phyloP scores from a whole-genome alignment of 2,113 vertebrate species.

The Corapipo altera region DNA sequence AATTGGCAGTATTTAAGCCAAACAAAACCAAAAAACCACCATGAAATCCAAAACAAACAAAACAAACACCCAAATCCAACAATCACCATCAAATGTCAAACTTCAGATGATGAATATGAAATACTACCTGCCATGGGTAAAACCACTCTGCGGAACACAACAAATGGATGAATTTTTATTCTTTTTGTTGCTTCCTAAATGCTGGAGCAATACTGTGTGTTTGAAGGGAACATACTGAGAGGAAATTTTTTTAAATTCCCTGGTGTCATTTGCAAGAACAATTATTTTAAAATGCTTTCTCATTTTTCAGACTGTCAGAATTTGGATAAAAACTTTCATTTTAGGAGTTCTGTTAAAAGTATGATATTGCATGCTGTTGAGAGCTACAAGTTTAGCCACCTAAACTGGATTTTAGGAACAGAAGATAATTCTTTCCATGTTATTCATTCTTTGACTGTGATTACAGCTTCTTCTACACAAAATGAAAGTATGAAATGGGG shows the following conservation, averaged over 20 bases:
- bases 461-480: not conserved
- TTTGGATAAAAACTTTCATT: not conserved
- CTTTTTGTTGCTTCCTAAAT: not conserved
- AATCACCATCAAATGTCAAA: not conserved
- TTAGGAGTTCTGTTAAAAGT: not conserved
- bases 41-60: not conserved
- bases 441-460: not conserved
- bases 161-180: not conserved
- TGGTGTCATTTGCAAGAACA: not conserved
- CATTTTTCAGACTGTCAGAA: not conserved
- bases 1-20: not conserved
- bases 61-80: not conserved
- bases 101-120: not conserved
- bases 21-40: not conserved
- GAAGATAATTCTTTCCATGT: not conserved
- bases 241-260: not conserved
- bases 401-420: not conserved
- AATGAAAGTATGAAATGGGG: not conserved
- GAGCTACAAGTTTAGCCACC: not conserved
- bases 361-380: not conserved
- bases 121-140: not conserved
- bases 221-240: not conserved
- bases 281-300: not conserved
- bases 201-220: not conserved
- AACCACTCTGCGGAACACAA: not conserved